Base-by-base conservation (phyloP, 2,113 vertebrate genomes). In the Tragelaphus buxtoni region DNA sequence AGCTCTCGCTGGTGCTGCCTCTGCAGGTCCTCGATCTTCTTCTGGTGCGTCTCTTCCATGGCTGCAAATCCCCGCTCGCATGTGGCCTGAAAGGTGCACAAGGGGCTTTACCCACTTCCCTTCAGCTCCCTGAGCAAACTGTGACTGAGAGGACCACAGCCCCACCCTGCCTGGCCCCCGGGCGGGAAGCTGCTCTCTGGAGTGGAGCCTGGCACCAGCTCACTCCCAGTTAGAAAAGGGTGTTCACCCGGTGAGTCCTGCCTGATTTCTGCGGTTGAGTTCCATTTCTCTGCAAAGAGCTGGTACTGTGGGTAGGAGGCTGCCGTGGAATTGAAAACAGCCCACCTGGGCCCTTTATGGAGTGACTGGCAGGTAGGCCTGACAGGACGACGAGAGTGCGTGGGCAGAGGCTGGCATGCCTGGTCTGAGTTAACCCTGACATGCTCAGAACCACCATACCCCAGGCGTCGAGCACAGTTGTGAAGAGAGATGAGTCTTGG, bases 41-140 rank as follows among this genome's bases (percentile, higher is more conserved):
- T 99, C 96, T 99, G 99, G 97, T 99, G 99, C 0, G 99, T 99
- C 97, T 99, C 99, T 96, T 99, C 99, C 99, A 99, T 99, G 63
- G 99, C 99, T 26, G 99, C 99, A 98, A 99, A 99, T 53, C 99
- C 99, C 58, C 99, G 99, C 98, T 99, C 99, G 87, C 99, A 99
- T 0, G 99, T 99, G 94, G 99, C 99, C 99, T 99, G 97, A 20
- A 95, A 97, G 96, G 95, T 5, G 83, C 91, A 97, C 96, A 42
- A 85, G 45, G 32, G 1, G 26, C 20, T 58, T 72, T 22, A 17
- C 53, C 7, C 35, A 12, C 35, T 45, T 20, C 35, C 17, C 51
- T 39, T 17, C 12, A 47, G 76, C 9, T 65, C 60, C 26, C 45
- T 14, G 42, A 47, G 42, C 13, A 28, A 47, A 49, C 56, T 35